Evolutionary conservation across 2,113 vertebrate genomes (phyloP).

Genomic region (Dicaeum eximium): DNA sequence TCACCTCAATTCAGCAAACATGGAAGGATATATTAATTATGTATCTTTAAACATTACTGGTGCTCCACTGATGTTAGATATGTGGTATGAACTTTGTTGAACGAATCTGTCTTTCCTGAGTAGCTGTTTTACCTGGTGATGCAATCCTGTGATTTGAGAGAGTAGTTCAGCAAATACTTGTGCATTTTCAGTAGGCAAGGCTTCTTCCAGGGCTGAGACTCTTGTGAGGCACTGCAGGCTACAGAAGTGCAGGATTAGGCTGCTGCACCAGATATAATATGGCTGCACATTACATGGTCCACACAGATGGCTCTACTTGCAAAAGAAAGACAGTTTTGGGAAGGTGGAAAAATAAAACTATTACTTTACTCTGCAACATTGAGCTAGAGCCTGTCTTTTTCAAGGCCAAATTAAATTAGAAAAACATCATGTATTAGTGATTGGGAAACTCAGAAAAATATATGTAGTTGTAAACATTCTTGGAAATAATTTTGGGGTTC

Average conservation of each 20-base stretch:
- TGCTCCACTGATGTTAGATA: not conserved
- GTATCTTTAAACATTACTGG: not conserved
- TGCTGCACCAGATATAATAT: not conserved
- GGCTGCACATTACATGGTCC: not conserved
- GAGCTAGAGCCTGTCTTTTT: not conserved
- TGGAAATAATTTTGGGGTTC: not conserved
- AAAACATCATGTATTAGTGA: not conserved
- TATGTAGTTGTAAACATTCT: not conserved
- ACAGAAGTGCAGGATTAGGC: not conserved
- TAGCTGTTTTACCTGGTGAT: not conserved
- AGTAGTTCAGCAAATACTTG: not conserved
- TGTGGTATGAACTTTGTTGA: not conserved
- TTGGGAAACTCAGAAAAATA: not conserved
- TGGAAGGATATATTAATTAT: not conserved
- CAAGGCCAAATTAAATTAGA: not conserved
- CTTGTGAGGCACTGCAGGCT: not conserved
- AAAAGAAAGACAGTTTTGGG: not conserved
- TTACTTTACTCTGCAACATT: not conserved
- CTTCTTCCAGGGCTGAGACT: not conserved
- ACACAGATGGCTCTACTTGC: not conserved
- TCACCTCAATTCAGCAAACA: not conserved
- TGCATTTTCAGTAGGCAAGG: not conserved
- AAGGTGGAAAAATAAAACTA: not conserved
- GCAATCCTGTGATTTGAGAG: not conserved
- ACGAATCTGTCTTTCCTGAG: not conserved